A percentile compares a stretch with the other conserved stretches of the same genome.
These are phyloP conservation scores for Cuniculus paca DNA, from an alignment of 2,797 vertebrate genomes.

Conservation along the genomic window DNA sequence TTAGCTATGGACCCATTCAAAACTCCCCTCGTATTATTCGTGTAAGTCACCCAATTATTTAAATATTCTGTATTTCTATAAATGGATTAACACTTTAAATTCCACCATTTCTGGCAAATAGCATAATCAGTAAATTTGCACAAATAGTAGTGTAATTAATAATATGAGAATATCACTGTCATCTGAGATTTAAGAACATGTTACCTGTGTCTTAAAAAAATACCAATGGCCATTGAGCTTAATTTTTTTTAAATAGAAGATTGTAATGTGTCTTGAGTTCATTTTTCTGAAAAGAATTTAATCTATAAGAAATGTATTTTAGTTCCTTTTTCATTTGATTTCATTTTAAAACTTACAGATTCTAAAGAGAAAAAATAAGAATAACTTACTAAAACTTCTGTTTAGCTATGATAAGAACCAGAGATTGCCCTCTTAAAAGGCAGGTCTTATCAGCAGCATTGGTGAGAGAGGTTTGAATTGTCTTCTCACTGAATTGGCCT, in stretches of 20 bases:
- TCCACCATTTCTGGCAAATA: not conserved
- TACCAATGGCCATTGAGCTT: not conserved
- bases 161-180: not conserved
- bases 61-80: not conserved
- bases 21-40: not conserved
- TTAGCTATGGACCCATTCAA: not conserved
- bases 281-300: not conserved
- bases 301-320: not conserved
- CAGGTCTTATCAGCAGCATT: not conserved
- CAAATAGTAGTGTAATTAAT: not conserved
- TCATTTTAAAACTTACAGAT: constrained; percentile 51
- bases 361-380: not conserved
- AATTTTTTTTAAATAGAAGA: not conserved
- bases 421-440: constrained; percentile 67
- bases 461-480: not conserved
- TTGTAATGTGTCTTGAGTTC: not conserved
- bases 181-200: not conserved
- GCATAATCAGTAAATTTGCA: not conserved
- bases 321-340: constrained; percentile 58
- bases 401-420: constrained; percentile 78
- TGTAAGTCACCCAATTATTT: not conserved
- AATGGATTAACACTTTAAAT: not conserved
- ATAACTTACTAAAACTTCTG: constrained; percentile 17
- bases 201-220: constrained; percentile 9
- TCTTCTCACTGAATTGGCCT: constrained; percentile 41